Percentiles rank a stretch among this genome's conserved stretches.
phyloP scores from a whole-genome alignment of 2,113 vertebrate species.

The Corythoichthys intestinalis region DNA sequence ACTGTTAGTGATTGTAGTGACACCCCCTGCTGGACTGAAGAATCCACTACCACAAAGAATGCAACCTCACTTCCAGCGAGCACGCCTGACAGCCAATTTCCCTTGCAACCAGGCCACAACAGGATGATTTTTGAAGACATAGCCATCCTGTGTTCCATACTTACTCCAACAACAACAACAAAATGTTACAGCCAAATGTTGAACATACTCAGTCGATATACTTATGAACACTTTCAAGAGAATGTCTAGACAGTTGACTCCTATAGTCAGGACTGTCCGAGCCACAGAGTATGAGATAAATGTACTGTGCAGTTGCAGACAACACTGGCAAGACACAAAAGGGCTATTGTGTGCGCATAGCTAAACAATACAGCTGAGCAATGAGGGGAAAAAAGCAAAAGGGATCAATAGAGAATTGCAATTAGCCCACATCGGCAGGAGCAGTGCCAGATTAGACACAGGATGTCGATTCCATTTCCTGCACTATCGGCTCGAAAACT shows the following conservation, averaged over 20 bases:
- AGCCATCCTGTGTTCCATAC: neutral
- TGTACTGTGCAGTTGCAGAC: slow-evolving; percentile 52
- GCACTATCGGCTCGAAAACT: slow-evolving; percentile 65
- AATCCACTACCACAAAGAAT: slow-evolving; percentile 57
- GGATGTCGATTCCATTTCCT: slow-evolving; percentile 75
- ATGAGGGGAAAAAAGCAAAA: slow-evolving; percentile 54
- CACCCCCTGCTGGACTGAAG: slow-evolving; percentile 75
- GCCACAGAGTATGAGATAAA: slow-evolving; percentile 55
- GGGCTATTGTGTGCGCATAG: slow-evolving; percentile 59
- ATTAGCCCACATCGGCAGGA: slow-evolving; percentile 74
- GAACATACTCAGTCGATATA: neutral
- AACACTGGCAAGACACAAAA: slow-evolving; percentile 59
- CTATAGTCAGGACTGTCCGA: slow-evolving; percentile 38
- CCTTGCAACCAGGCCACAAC: slow-evolving; percentile 18
- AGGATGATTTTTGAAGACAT: slow-evolving; percentile 38
- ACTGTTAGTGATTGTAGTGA: slow-evolving; percentile 68
- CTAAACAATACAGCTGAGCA: slow-evolving; percentile 65
- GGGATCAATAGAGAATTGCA: slow-evolving; percentile 75
- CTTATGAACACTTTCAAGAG: slow-evolving; percentile 11
- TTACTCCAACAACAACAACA: neutral
- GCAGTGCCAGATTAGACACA: slow-evolving; percentile 70
- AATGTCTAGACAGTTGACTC: slow-evolving; percentile 39
- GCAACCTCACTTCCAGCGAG: slow-evolving; percentile 21
- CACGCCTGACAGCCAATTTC: slow-evolving; percentile 20
- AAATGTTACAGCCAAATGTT: slow-evolving; percentile 13